Base-by-base conservation (phyloP, 2,797 vertebrate species). In the Rallus crepitans region DNA sequence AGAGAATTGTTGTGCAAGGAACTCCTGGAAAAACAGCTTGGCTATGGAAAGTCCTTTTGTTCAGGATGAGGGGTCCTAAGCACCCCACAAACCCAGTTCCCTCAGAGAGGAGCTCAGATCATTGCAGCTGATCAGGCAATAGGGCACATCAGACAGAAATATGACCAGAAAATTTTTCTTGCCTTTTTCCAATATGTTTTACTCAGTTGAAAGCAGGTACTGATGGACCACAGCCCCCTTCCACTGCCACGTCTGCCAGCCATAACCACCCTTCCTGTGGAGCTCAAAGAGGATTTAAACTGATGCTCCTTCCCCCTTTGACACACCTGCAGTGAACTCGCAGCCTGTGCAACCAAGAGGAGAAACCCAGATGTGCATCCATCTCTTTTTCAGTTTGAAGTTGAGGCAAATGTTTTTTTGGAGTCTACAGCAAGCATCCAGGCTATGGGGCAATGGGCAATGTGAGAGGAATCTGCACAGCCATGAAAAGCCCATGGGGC, bases 381-480 rank as follows among this genome's bases (percentile, higher is more conserved):
- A 53, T 31, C 82, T 76, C 21, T 39, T 59, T 64, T 77, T 76
- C 40, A 55, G 78, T 15, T 89, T 3, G 12, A 64, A 60, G 69
- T 15, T 31, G 16, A 83, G 14, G 14, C 19, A 73, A n/a, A 59
- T 33, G 4, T 1, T 6, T 23, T 47, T 91, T 55, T 48, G 33
- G 28, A 76, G 50, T 3, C 3, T 59, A 52, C 30, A 82, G 8
- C 4, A 20, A 80, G 28, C 60, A 85, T 33, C 37, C 90, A 82
- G n/a, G 18, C 20, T 73, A 48, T 0, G 1, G 57, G 37, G 28
- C 27, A 65, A 55, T 1, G 4, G 1, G 2, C 6, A 3, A 31
- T 3, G 10, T 14, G n/a, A 76, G 9, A 5, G 8, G 6, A 73
- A 55, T 40, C 35, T 52, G 27, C 57, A 86, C 1, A 0, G 33